A percentile compares a stretch with the other conserved stretches of the same genome.
Evolutionary conservation across 2,797 vertebrate species (phyloP).

Genomic region (Typhlichthys subterraneus): DNA sequence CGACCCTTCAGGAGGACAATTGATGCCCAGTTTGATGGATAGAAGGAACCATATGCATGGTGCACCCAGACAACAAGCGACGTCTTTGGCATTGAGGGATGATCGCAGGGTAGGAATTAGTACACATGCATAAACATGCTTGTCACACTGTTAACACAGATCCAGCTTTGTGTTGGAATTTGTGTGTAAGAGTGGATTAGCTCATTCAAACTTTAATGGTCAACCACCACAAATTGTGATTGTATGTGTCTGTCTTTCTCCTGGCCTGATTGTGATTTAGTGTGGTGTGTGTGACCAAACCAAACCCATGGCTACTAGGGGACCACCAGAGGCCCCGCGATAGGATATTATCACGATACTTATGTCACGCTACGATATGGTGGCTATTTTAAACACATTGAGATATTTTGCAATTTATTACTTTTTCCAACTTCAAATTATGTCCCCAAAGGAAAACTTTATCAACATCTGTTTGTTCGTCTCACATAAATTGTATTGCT

Average conservation of each 20-base stretch:
- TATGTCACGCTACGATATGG: too few species aligned
- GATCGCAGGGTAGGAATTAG: constrained; percentile 78
- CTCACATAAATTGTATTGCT: too few species aligned
- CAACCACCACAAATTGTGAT: not conserved
- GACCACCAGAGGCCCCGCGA: too few species aligned
- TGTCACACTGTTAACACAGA: not conserved
- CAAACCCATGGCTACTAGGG: too few species aligned
- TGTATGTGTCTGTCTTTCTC: not conserved
- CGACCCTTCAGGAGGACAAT: constrained; percentile 81
- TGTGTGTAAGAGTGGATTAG: not conserved
- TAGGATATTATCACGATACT: too few species aligned
- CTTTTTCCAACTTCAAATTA: too few species aligned
- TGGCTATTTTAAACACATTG: too few species aligned
- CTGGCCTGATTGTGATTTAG: constrained; percentile 10
- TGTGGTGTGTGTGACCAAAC: too few species aligned
- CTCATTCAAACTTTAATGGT: not conserved
- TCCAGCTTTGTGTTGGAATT: not conserved
- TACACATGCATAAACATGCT: not conserved
- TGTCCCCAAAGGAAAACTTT: too few species aligned
- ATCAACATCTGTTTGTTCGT: too few species aligned
- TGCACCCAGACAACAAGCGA: constrained; percentile 38
- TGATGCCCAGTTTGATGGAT: constrained; percentile 76
- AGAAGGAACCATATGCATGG: constrained; percentile 45
- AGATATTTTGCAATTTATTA: too few species aligned
- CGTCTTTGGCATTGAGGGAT: constrained; percentile 57